Evolutionary conservation across 2,113 vertebrate species (phyloP), one percentile per base, ranked within the genome.

Genomic region (Nematolebias whitei): DNA sequence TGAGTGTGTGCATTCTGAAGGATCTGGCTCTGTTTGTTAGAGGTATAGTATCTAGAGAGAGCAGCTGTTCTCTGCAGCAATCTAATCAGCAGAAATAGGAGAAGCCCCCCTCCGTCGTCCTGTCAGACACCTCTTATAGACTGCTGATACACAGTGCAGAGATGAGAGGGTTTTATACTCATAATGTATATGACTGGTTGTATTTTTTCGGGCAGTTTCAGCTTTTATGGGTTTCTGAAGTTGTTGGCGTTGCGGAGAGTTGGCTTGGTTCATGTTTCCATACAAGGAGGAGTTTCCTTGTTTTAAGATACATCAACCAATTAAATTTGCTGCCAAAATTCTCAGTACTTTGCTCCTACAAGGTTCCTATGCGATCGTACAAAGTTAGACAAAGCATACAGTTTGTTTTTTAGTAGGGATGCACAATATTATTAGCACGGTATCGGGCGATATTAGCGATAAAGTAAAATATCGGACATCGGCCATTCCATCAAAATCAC

Each of bases 51-150:
- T 84, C 78, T 76, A 39, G 63, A 67, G 76, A 74, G 70, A 78
- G 74, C 80, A 84, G 80, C 67, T 87, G 85, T 59, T 78, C 68
- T 84, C 69, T 57, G 51, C 78, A 72, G 76, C 78, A 67, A 78
- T 85, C 78, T 85, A 89, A 84, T 89, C 82, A 87, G 56, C 78
- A 75, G 71, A 81, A 85, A 87, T 87, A 81, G 83, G 61, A 35
- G 32, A 35, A 35, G 32, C 57, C 26, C 58, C 48, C 14, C 78
- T 29, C 26, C 7, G 26, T 29, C 26, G 3, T 7, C 26, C 26
- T 7, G 26, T 29, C 26, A 29, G 26, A 29, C 26, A 19, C 12
- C 26, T 61, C 22, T 16, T 57, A 44, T 19, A 24, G 26, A 11
- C 22, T 53, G n/a, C 18, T 3, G n/a, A n/a, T 32, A 52, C n/a